These are phyloP conservation scores for Typhlichthys subterraneus DNA, from an alignment of 2,797 vertebrate species.

Conservation along the genomic window DNA sequence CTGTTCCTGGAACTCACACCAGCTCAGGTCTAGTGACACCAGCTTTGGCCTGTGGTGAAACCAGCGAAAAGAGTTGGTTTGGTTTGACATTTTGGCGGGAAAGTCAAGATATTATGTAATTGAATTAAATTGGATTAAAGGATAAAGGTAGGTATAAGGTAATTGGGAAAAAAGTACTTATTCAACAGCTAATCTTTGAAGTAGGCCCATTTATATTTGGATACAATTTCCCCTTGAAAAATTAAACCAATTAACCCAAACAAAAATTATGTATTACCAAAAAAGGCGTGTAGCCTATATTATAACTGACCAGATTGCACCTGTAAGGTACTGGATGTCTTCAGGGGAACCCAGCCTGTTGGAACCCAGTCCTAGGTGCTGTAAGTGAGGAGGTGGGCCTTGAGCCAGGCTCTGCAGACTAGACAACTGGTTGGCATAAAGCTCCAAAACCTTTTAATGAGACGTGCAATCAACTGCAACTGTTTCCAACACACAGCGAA, in stretches of 20 bases:
- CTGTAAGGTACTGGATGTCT: conserved; percentile 69
- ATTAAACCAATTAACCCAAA: no score
- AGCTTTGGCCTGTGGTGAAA: conserved; percentile 81
- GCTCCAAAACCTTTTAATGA: conserved; percentile 82
- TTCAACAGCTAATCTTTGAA: no score
- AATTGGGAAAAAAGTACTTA: no score
- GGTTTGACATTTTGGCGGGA: no score
- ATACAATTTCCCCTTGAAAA: no score
- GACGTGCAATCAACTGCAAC: not conserved
- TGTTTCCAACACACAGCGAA: not conserved
- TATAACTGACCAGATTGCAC: conserved; percentile 75
- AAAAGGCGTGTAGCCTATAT: not conserved
- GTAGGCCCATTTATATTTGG: no score
- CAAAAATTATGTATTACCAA: no score
- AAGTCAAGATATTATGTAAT: no score
- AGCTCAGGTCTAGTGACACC: conserved; percentile 86
- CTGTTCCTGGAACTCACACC: conserved; percentile 81
- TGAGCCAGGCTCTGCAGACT: conserved; percentile 70
- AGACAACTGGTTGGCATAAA: conserved; percentile 78
- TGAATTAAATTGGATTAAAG: no score
- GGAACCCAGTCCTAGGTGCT: conserved; percentile 82
- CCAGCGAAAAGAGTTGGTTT: conserved; percentile 3
- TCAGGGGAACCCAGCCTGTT: conserved; percentile 72
- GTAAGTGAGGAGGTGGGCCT: conserved; percentile 65
- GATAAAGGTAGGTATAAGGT: no score